phyloP scores from a whole-genome alignment of 2,113 vertebrate genomes.

The Hipposideros armiger region DNA sequence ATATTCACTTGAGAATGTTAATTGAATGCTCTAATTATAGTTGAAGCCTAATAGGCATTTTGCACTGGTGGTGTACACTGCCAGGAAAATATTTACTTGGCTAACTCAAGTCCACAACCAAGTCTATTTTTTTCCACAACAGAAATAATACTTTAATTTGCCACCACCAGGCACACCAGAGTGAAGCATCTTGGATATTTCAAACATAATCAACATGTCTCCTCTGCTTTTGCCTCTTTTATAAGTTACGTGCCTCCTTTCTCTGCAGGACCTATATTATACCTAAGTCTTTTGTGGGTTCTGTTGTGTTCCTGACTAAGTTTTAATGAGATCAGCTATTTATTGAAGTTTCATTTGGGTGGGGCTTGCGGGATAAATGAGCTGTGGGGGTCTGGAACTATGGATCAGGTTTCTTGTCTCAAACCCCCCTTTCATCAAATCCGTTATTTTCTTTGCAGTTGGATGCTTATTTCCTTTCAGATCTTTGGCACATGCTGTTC shows the following conservation, averaged over 20 bases:
- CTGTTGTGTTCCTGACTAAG: slow-evolving; percentile 17
- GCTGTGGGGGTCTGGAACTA: not conserved
- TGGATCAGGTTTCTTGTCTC: not conserved
- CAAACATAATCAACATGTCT: slow-evolving; percentile 68
- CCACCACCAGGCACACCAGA: slow-evolving; percentile 69
- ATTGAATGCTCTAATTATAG: slow-evolving; percentile 82
- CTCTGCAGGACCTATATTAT: slow-evolving; percentile 32
- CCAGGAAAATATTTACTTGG: slow-evolving; percentile 85
- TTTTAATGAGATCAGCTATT: slow-evolving; percentile 42
- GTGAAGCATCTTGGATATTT: slow-evolving; percentile 69
- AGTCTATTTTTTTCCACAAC: slow-evolving; percentile 76
- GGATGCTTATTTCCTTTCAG: not conserved
- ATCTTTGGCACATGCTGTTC: not conserved
- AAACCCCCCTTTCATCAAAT: not conserved
- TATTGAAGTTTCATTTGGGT: not conserved
- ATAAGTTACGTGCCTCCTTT: slow-evolving; percentile 40
- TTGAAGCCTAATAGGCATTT: slow-evolving; percentile 81
- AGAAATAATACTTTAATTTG: slow-evolving; percentile 81
- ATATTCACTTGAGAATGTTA: slow-evolving; percentile 83
- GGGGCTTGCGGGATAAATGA: not conserved
- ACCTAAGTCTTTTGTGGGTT: not conserved
- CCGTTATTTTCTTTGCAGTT: not conserved
- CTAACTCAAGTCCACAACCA: slow-evolving; percentile 78
- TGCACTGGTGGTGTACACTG: slow-evolving; percentile 71
- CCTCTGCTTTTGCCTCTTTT: slow-evolving; percentile 26